Evolutionary conservation across 2,113 vertebrate species (phyloP).

Genomic region (Arvicanthis niloticus): DNA sequence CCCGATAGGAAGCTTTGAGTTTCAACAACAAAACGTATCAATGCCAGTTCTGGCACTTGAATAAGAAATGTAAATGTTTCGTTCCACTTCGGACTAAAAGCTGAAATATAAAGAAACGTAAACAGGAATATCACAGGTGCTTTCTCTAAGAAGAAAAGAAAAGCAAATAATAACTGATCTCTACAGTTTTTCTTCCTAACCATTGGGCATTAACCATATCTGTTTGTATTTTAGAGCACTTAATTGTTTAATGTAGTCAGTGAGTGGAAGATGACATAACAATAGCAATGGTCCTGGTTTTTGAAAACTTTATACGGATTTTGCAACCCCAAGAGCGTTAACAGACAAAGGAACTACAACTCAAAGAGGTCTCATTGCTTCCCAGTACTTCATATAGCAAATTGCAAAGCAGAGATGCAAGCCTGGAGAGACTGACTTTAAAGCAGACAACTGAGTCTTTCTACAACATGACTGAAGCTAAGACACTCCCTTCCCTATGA

Average conservation of each 20-base stretch:
- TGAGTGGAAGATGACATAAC: neutral
- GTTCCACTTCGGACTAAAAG: conserved; percentile 91
- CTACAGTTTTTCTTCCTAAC: neutral
- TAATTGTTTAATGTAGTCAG: neutral
- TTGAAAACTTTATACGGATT: neutral
- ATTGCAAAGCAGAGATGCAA: neutral
- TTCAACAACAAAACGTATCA: conserved; percentile 91
- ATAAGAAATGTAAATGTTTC: conserved; percentile 89
- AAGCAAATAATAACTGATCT: neutral
- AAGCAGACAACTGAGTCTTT: neutral
- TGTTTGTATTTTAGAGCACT: neutral
- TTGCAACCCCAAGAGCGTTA: neutral
- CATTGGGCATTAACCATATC: neutral
- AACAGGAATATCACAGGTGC: neutral
- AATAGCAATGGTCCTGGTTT: neutral
- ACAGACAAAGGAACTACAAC: neutral
- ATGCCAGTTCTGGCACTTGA: conserved; percentile 90
- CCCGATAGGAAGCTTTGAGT: conserved; percentile 85
- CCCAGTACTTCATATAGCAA: neutral
- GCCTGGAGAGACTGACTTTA: neutral
- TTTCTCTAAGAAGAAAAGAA: neutral
- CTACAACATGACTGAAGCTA: neutral
- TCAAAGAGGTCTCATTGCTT: neutral
- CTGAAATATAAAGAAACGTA: conserved; percentile 82
- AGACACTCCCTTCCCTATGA: conserved; percentile 1